These are phyloP conservation scores for Poeciliopsis gracilis DNA, from an alignment of 2,797 vertebrate species.

Conservation along the genomic window DNA sequence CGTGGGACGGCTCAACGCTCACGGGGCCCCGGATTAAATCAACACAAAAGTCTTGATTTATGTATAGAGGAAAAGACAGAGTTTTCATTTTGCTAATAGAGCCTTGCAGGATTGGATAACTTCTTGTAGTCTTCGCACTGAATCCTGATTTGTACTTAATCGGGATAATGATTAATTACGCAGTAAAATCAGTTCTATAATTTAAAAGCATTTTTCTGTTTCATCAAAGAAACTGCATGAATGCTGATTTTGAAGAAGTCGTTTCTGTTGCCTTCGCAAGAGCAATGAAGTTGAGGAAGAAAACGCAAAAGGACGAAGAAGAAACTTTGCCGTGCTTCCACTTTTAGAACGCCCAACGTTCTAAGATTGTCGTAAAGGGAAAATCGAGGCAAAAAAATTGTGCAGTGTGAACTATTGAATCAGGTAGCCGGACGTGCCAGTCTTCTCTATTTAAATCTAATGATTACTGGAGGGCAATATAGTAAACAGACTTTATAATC, in stretches of 20 bases:
- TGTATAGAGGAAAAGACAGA: conserved; percentile 2
- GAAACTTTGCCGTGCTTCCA: background rate
- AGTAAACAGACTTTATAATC: too few relatives aligned
- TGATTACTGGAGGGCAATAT: too few relatives aligned
- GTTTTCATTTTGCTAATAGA: conserved; percentile 2
- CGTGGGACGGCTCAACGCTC: conserved; percentile 4
- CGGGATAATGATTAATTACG: background rate
- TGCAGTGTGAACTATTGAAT: too few relatives aligned
- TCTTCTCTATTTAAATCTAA: too few relatives aligned
- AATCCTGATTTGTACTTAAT: background rate
- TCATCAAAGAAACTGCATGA: too few relatives aligned
- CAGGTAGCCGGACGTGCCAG: too few relatives aligned
- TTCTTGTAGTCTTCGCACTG: background rate
- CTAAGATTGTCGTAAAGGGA: too few relatives aligned
- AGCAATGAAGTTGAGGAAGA: background rate
- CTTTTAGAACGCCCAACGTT: background rate
- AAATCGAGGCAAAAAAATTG: too few relatives aligned
- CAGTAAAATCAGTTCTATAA: background rate
- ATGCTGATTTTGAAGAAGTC: too few relatives aligned
- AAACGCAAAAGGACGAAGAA: background rate
- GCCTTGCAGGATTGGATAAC: background rate
- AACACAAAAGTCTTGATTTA: conserved; percentile 10
- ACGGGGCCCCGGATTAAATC: conserved; percentile 9
- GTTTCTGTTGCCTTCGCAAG: too few relatives aligned
- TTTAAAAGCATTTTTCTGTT: background rate